Percentiles rank a stretch among this genome's conserved stretches.
phyloP scores from a whole-genome alignment of 2,888 invertebrate genomes.

The Metallyticus violacea region DNA sequence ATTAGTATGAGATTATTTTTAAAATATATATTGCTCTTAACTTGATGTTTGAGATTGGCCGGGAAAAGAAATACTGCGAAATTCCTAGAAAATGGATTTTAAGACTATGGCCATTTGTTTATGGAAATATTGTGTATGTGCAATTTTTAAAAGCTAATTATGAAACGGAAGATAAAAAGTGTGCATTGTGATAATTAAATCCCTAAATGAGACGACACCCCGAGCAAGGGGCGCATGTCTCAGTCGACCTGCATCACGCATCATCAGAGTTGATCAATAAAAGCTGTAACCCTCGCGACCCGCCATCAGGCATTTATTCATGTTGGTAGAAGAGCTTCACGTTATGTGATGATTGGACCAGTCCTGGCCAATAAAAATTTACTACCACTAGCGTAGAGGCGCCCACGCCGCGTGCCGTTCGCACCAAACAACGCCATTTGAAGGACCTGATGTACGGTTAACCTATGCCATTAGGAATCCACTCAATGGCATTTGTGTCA shows the following conservation, averaged over 20 bases:
- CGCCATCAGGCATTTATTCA: background rate
- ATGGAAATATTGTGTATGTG: too few species aligned
- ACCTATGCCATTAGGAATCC: background rate
- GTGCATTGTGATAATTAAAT: background rate
- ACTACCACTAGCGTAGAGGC: background rate
- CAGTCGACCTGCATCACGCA: background rate
- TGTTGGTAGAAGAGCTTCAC: background rate
- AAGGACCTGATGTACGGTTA: background rate
- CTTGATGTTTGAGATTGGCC: too few species aligned
- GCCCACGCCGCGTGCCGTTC: background rate
- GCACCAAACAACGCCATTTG: background rate
- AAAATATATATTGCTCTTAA: too few species aligned
- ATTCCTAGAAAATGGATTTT: too few species aligned
- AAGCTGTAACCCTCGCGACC: background rate
- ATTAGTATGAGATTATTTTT: too few species aligned
- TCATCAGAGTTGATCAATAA: slow-evolving; percentile 2
- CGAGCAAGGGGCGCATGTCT: background rate
- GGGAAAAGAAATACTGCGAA: too few species aligned
- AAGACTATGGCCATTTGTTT: too few species aligned
- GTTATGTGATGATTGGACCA: background rate
- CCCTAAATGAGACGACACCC: background rate
- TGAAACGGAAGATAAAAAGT: too few species aligned
- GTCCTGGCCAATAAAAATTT: background rate
- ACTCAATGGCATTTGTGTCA: background rate
- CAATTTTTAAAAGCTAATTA: background rate